phyloP scores from a whole-genome alignment of 2,113 vertebrate species.

The Halcyon malimbica region DNA sequence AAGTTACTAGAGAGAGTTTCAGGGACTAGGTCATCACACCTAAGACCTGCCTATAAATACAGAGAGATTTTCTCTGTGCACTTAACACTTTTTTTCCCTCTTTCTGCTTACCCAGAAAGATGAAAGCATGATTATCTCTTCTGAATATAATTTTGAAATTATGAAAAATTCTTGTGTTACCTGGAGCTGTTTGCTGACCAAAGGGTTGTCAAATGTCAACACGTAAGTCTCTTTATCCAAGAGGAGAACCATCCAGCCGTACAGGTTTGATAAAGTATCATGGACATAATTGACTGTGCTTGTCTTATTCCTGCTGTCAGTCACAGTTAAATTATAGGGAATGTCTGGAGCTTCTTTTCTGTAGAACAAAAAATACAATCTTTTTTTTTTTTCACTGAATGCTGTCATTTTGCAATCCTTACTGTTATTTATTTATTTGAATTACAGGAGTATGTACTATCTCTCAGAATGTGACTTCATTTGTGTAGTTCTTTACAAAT shows the following conservation, averaged over 20 bases:
- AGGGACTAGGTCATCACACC: not conserved
- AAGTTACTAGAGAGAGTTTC: not conserved
- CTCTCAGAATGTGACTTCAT: not conserved
- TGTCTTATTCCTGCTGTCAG: slow-evolving; percentile 72
- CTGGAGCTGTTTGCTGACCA: slow-evolving; percentile 55
- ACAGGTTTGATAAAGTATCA: slow-evolving; percentile 72
- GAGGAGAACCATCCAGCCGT: slow-evolving; percentile 77
- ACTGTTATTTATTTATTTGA: not conserved
- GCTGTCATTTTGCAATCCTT: not conserved
- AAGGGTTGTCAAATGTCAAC: slow-evolving; percentile 46
- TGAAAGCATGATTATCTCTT: not conserved
- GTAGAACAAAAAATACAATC: not conserved
- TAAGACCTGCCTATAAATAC: not conserved
- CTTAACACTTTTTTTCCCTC: not conserved
- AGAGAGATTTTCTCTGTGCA: not conserved
- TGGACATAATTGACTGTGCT: slow-evolving; percentile 68
- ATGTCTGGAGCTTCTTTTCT: slow-evolving; percentile 50
- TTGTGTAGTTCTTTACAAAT: not conserved
- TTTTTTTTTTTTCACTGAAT: not conserved
- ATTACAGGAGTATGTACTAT: not conserved
- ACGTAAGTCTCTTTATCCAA: slow-evolving; percentile 74
- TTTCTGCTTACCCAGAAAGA: not conserved
- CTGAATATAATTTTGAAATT: not conserved
- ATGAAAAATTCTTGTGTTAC: slow-evolving; percentile 12
- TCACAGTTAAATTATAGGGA: slow-evolving; percentile 72